Evolutionary conservation across 2,797 vertebrate species (phyloP).

Genomic region (Triplophysa bombifrons): DNA sequence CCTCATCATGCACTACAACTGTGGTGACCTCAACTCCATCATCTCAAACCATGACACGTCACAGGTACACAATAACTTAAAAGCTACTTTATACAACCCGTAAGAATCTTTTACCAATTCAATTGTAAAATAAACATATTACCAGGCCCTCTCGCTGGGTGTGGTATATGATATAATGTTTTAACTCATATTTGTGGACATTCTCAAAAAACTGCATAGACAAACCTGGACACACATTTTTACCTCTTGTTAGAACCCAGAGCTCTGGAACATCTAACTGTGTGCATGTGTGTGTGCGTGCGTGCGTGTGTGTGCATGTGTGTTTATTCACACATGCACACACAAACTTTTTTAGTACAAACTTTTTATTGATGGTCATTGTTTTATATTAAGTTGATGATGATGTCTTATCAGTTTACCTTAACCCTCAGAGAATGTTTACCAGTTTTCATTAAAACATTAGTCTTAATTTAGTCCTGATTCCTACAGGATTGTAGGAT

Average conservation of each 20-base stretch:
- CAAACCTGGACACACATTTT: too few species aligned
- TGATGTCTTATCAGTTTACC: neutral
- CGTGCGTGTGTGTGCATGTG: constrained; percentile 28
- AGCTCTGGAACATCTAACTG: constrained; percentile 36
- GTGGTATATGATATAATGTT: neutral
- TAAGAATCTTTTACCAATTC: neutral
- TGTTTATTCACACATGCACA: constrained; percentile 42
- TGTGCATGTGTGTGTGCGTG: constrained; percentile 13
- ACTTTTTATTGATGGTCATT: neutral
- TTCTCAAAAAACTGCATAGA: too few species aligned
- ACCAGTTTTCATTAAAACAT: neutral
- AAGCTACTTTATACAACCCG: neutral
- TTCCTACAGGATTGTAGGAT: neutral
- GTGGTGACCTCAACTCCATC: constrained; percentile 87
- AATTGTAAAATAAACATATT: too few species aligned
- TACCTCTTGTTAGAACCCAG: constrained; percentile 38
- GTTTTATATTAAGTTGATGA: neutral
- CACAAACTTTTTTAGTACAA: too few species aligned
- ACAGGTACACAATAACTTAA: constrained; percentile 79
- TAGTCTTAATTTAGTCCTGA: neutral
- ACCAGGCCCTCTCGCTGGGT: too few species aligned
- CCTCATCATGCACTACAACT: constrained; percentile 90
- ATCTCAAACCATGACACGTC: constrained; percentile 88
- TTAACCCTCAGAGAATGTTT: neutral
- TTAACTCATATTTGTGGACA: too few species aligned